Conservation (phyloP, 2,888 invertebrate species). For the Chouioia cunea region DNA sequence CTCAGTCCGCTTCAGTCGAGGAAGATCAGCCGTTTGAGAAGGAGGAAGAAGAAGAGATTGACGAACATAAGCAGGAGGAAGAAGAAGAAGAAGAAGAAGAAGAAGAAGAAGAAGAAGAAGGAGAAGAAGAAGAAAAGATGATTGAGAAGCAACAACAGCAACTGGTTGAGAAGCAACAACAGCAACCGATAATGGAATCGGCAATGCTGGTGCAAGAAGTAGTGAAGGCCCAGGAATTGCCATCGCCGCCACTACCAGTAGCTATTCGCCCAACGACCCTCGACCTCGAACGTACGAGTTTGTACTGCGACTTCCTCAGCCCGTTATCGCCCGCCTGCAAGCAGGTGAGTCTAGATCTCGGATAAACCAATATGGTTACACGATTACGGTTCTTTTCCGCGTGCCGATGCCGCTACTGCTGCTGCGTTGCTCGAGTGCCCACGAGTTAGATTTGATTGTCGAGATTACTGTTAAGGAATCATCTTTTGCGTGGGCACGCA, state of each 20-base stretch:
- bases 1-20: neutral
- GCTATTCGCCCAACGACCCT: constrained; percentile 53
- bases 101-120: constrained; percentile 44
- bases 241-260: constrained; percentile 44
- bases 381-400: too few relatives aligned
- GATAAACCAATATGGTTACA: too few relatives aligned
- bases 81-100: constrained; percentile 48
- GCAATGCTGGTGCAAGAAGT: neutral
- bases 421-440: too few relatives aligned
- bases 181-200: neutral
- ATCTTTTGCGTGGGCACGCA: too few relatives aligned
- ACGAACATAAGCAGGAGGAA: neutral
- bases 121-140: constrained; percentile 44
- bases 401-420: too few relatives aligned
- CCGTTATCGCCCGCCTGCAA: constrained; percentile 59
- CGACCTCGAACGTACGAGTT: constrained; percentile 51
- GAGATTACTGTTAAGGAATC: too few relatives aligned
- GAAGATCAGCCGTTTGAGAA: neutral
- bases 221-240: neutral
- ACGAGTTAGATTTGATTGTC: too few relatives aligned
- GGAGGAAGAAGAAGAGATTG: neutral
- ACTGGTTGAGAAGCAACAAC: constrained; percentile 5
- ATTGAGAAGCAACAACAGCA: constrained; percentile 4
- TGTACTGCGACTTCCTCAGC: constrained; percentile 53
- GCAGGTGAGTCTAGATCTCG: constrained; percentile 49